These are phyloP conservation scores for Nomada fucata DNA, from an alignment of 2,888 invertebrate species.

Conservation along the genomic window DNA sequence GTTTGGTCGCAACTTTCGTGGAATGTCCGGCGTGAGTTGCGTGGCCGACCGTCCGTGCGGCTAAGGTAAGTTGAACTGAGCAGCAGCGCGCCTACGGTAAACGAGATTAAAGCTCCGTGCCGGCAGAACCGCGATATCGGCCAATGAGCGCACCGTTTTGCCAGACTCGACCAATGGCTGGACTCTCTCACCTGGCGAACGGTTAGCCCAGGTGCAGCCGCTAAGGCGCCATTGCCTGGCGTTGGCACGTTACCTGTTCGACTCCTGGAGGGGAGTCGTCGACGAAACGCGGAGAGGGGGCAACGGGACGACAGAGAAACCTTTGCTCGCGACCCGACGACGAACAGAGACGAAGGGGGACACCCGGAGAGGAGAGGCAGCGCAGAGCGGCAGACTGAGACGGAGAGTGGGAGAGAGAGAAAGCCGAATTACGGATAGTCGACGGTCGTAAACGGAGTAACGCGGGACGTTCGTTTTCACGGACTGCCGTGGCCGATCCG, in stretches of 20 bases:
- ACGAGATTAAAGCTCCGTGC: slow-evolving; percentile 80
- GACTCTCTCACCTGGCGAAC: slow-evolving; percentile 75
- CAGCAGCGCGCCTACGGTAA: slow-evolving; percentile 81
- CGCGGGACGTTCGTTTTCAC: slow-evolving; percentile 39
- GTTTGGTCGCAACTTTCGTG: slow-evolving; percentile 31
- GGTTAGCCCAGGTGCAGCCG: slow-evolving; percentile 76
- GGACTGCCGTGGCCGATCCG: slow-evolving; percentile 43
- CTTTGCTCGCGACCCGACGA: slow-evolving; percentile 7
- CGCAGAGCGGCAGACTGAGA: not conserved
- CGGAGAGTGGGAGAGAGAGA: not conserved
- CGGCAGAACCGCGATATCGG: slow-evolving; percentile 52
- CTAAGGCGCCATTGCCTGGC: slow-evolving; percentile 79
- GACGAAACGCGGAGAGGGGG: slow-evolving; percentile 17
- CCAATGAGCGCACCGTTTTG: slow-evolving; percentile 65
- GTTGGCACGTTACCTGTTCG: slow-evolving; percentile 72
- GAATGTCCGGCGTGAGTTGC: slow-evolving; percentile 54
- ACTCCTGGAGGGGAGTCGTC: slow-evolving; percentile 34
- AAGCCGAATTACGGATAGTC: slow-evolving; percentile 41
- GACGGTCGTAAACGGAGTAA: slow-evolving; percentile 22
- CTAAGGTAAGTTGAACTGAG: slow-evolving; percentile 82
- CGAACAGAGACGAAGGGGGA: not conserved
- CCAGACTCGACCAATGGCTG: slow-evolving; percentile 61
- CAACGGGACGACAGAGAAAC: slow-evolving; percentile 28
- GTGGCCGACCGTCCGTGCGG: slow-evolving; percentile 76
- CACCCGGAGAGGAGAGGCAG: not conserved